These are phyloP conservation scores for Hypomesus transpacificus DNA, from an alignment of 2,113 vertebrate genomes.

Conservation along the genomic window DNA sequence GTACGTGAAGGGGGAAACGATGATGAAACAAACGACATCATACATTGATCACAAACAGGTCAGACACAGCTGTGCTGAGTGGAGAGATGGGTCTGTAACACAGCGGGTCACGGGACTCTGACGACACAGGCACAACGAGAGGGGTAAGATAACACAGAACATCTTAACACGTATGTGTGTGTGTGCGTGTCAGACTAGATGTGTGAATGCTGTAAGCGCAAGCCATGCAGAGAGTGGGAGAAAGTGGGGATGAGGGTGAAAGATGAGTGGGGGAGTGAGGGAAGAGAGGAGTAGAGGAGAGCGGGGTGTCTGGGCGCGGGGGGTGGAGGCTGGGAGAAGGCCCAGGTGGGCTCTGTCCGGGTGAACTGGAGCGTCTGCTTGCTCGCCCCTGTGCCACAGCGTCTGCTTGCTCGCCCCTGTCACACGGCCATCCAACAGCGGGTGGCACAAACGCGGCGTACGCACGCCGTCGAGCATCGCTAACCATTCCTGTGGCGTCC, in stretches of 20 bases:
- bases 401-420: too few species aligned
- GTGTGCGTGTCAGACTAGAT: constrained; percentile 13
- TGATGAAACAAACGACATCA: constrained; percentile 1
- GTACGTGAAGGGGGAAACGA: constrained; percentile 6
- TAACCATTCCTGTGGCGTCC: too few species aligned
- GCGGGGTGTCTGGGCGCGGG: background rate
- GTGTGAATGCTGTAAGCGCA: constrained; percentile 40
- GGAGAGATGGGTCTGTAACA: background rate
- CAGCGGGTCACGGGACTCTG: background rate
- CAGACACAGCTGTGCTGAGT: background rate
- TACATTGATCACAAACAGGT: background rate
- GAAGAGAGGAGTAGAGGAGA: constrained; percentile 25
- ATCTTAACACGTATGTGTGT: background rate
- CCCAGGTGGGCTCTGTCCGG: background rate
- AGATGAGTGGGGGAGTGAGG: constrained; percentile 8
- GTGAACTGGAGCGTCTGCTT: background rate
- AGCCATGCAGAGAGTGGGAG: constrained; percentile 58
- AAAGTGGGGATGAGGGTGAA: constrained; percentile 22
- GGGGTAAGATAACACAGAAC: background rate
- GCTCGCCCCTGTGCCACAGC: too few species aligned
- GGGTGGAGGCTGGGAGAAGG: background rate
- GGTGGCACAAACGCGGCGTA: background rate
- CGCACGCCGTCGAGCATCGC: too few species aligned
- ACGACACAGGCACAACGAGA: background rate
- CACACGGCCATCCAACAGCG: too few species aligned